Evolutionary conservation across 2,797 vertebrate genomes (phyloP), one percentile per base, ranked within the genome.

Genomic region (Monodelphis domestica): DNA sequence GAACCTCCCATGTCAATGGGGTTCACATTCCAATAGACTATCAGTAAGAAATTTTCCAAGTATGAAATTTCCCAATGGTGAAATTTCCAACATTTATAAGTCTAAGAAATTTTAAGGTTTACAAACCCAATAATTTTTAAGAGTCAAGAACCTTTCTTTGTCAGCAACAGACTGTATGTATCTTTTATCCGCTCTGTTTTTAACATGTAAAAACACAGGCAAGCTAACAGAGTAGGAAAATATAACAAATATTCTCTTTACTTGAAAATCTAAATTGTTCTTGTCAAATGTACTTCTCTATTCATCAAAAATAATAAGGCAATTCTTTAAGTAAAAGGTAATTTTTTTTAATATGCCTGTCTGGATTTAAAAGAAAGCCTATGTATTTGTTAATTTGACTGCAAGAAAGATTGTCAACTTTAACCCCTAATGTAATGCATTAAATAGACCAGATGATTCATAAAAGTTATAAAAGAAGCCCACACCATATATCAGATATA

Each of bases 401-500:
- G n/a, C n/a, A n/a, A 88, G 38, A 6, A 93, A 90, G 53, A 87
- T 53, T 50, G 93, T 91, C 93, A 21, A 63, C n/a, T 59, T 95
- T 91, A 90, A 95, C 21, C 14, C 93, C 88, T 91, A 54, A 57
- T 3, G 17, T 21, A 63, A 53, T 63, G 33, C 78, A 90, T 12
- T 91, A 90, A 97, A 12, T 91, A 95, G 4, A 54, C 5, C 93
- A 92, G 24, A 78, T 92, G 90, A 95, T 53, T 92, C 55, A 93
- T 88, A 93, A 70, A 89, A 12, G 30, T 12, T 89, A 91, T 21
- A 15, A 21, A 93, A 54, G 55, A 91, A 5, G 90, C 50, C 88
- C 63, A 94, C 11, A 54, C 3, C 11, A 55, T 89, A 21, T 90
- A 95, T 92, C 93, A 94, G 9, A 91, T 5, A 54, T 0, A 90